Percentiles rank a stretch among this genome's conserved stretches.
These are phyloP conservation scores for Drosophila subpulchrella DNA, from an alignment of 1,140 invertebrate species.

Conservation along the genomic window DNA sequence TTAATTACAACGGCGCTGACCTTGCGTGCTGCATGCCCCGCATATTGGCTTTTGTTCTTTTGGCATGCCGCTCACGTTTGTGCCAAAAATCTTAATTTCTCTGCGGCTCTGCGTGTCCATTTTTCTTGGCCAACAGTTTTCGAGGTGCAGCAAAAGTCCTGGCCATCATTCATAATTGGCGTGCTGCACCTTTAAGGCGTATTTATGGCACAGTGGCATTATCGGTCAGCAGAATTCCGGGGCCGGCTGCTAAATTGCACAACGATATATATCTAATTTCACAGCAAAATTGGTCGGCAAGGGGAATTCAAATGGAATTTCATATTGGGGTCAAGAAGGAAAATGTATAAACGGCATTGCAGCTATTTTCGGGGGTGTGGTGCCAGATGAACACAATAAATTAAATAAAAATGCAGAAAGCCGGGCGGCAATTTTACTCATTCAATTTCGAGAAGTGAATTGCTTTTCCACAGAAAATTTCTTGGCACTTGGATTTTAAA, in stretches of 20 bases:
- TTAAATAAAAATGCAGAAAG: slow-evolving; percentile 8
- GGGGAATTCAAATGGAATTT: slow-evolving; percentile 33
- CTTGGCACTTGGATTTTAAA: background rate
- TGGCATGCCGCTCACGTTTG: slow-evolving; percentile 70
- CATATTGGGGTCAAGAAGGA: slow-evolving; percentile 21
- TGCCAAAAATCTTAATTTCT: slow-evolving; percentile 81
- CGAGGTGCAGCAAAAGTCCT: slow-evolving; percentile 53
- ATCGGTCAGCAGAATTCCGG: slow-evolving; percentile 18
- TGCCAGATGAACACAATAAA: background rate
- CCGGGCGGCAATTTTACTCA: background rate
- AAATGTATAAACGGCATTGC: slow-evolving; percentile 19
- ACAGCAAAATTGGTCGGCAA: slow-evolving; percentile 17
- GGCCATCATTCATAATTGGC: slow-evolving; percentile 77
- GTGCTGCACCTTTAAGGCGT: slow-evolving; percentile 67
- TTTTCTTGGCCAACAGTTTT: slow-evolving; percentile 52
- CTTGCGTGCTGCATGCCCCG: slow-evolving; percentile 71
- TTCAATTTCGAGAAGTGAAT: slow-evolving; percentile 1
- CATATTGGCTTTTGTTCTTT: slow-evolving; percentile 50
- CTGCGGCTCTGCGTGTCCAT: slow-evolving; percentile 70
- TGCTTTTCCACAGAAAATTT: slow-evolving; percentile 1
- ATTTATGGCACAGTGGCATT: slow-evolving; percentile 61
- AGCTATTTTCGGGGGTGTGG: slow-evolving; percentile 4
- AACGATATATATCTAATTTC: slow-evolving; percentile 39
- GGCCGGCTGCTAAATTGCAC: slow-evolving; percentile 39
- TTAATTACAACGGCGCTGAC: slow-evolving; percentile 72